A percentile compares a stretch with the other conserved stretches of the same genome.
Evolutionary conservation across 2,888 invertebrate genomes (phyloP).

Genomic region (Ephialtes manifestator): DNA sequence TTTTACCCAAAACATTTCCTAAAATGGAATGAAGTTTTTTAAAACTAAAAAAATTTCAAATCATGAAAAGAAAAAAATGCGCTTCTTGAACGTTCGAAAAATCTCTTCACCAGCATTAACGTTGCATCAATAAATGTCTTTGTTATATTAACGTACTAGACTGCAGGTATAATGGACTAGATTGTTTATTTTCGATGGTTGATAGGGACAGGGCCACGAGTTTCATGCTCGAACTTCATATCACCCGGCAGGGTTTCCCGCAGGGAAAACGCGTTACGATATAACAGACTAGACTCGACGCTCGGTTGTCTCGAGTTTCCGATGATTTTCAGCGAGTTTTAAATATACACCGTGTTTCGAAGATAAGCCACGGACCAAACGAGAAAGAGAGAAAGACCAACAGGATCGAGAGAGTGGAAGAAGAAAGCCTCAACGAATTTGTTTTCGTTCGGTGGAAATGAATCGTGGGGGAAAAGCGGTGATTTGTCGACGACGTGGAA

Average conservation of each 20-base stretch:
- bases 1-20: too few relatives aligned
- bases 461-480: slow-evolving; percentile 54
- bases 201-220: not conserved
- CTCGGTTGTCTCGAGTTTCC: slow-evolving; percentile 62
- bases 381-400: slow-evolving; percentile 21
- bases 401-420: slow-evolving; percentile 22
- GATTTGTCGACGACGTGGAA: slow-evolving; percentile 67
- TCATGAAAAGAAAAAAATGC: too few relatives aligned
- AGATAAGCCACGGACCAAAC: slow-evolving; percentile 43
- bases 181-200: slow-evolving; percentile 1
- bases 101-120: not conserved
- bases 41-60: too few relatives aligned
- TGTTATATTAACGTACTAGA: not conserved
- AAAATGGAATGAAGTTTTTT: too few relatives aligned
- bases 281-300: slow-evolving; percentile 37
- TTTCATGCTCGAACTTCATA: slow-evolving; percentile 23
- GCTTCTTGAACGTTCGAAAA: too few relatives aligned
- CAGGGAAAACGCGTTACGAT: slow-evolving; percentile 25
- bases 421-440: slow-evolving; percentile 62
- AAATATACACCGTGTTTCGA: slow-evolving; percentile 56
- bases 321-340: slow-evolving; percentile 62
- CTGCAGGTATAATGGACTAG: not conserved
- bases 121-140: not conserved
- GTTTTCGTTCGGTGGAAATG: slow-evolving; percentile 60
- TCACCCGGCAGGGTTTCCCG: slow-evolving; percentile 17